Conservation (phyloP, 2,888 invertebrate genomes). For the Lysandra coridon region DNA sequence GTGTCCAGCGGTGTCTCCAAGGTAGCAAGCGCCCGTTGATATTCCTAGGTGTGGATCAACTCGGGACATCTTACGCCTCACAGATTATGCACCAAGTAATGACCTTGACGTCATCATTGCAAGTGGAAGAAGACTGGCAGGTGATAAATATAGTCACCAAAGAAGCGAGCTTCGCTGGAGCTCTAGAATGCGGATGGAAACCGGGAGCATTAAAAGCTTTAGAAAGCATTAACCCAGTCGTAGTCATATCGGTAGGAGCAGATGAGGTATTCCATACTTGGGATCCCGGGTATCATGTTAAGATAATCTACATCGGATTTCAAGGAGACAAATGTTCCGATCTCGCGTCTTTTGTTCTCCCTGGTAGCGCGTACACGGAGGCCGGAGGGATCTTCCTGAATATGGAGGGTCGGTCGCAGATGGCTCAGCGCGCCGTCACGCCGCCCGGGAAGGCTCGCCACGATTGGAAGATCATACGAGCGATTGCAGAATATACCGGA, state of each 20-base stretch:
- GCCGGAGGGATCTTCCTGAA: conserved; percentile 96
- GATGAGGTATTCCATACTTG: conserved; percentile 90
- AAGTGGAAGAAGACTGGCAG: conserved; percentile 47
- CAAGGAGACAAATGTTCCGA: conserved; percentile 97
- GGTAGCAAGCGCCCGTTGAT: conserved; percentile 60
- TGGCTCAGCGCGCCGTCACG: conserved; percentile 91
- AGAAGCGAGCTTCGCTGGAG: conserved; percentile 95
- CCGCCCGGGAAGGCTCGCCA: conserved; percentile 96
- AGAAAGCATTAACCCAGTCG: conserved; percentile 83
- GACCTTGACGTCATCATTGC: conserved; percentile 42
- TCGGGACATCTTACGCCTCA: conserved; percentile 46
- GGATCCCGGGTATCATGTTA: conserved; percentile 87
- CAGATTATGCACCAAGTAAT: conserved; percentile 50
- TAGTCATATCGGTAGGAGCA: conserved; percentile 94
- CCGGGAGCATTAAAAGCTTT: conserved; percentile 83
- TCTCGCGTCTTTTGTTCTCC: conserved; percentile 93
- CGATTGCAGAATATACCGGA: conserved; percentile 61
- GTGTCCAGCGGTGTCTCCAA: conserved; percentile 43
- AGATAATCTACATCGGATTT: conserved; percentile 94
- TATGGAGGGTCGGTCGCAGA: conserved; percentile 96
- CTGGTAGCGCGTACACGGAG: conserved; percentile 98
- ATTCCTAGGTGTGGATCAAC: conserved; percentile 61
- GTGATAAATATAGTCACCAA: conserved; percentile 95
- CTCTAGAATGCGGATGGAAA: conserved; percentile 96
- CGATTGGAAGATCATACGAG: conserved; percentile 96